Conservation (phyloP, 53 echinoderm and acorn worm genomes). For the Holothuria scabra region DNA sequence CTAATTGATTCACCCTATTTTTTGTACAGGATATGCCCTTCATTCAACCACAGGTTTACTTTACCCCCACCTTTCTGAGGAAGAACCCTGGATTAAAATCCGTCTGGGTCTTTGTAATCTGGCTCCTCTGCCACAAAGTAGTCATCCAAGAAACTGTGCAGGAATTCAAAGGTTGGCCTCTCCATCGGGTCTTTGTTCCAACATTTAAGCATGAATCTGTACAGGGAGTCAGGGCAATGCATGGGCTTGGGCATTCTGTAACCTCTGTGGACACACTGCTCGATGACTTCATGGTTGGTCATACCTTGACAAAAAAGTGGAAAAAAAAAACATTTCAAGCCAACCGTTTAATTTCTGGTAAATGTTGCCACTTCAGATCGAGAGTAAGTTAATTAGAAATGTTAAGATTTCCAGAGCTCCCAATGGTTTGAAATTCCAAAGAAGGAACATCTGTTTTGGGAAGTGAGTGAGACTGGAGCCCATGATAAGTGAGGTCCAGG, state of each 20-base stretch:
- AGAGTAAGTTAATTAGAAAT: too few relatives aligned
- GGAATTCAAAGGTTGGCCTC: slow-evolving; percentile 97
- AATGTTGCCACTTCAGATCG: too few relatives aligned
- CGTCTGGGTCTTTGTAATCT: slow-evolving; percentile 90
- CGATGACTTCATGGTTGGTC: slow-evolving; percentile 77
- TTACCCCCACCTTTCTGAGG: not conserved
- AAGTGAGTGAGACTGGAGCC: too few relatives aligned
- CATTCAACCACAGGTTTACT: too few relatives aligned
- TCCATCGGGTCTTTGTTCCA: slow-evolving; percentile 74
- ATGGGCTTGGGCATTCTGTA: slow-evolving; percentile 89
- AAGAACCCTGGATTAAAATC: slow-evolving; percentile 55
- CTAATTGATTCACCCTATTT: too few relatives aligned
- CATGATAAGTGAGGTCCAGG: too few relatives aligned
- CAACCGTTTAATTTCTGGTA: too few relatives aligned
- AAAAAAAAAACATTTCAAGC: not conserved
- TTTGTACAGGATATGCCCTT: too few relatives aligned
- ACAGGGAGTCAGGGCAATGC: slow-evolving; percentile 92
- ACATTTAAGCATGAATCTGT: slow-evolving; percentile 80
- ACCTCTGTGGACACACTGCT: slow-evolving; percentile 79
- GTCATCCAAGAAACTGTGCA: slow-evolving; percentile 91
- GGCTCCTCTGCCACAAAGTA: slow-evolving; percentile 94
- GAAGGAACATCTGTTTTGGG: too few relatives aligned
- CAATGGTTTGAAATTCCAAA: too few relatives aligned
- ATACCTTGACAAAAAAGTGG: slow-evolving; percentile 58
- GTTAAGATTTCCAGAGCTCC: too few relatives aligned